A percentile compares a stretch with the other conserved stretches of the same genome.
These are phyloP conservation scores for Monochamus saltuarius DNA, from an alignment of 1,140 invertebrate species.

Conservation along the genomic window DNA sequence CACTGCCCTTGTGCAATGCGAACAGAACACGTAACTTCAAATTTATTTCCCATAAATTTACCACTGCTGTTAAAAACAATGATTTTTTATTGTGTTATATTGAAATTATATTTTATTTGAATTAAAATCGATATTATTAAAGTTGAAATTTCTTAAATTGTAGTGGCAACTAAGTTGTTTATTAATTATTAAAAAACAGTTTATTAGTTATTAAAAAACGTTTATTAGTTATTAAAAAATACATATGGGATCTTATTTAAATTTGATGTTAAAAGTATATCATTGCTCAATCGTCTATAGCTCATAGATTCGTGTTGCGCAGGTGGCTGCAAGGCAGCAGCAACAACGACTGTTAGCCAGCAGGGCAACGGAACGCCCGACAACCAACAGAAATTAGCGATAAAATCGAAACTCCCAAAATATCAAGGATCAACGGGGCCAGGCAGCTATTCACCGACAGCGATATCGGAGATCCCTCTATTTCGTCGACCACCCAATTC, in stretches of 20 bases:
- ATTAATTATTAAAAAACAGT: no score
- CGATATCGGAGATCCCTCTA: conserved; percentile 44
- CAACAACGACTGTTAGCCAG: conserved; percentile 63
- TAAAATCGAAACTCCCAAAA: conserved; percentile 50
- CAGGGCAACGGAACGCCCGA: conserved; percentile 40
- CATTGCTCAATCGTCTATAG: not conserved
- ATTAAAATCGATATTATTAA: no score
- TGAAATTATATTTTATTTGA: no score
- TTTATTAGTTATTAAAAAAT: no score
- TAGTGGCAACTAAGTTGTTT: no score
- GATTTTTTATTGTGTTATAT: no score
- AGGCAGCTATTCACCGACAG: conserved; percentile 45
- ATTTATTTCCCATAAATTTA: no score
- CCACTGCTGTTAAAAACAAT: no score
- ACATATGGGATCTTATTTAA: not conserved
- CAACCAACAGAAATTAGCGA: conserved; percentile 43
- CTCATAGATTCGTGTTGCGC: not conserved
- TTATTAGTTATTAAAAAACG: no score
- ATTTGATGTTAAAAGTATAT: not conserved
- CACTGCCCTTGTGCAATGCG: no score
- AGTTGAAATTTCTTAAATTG: no score
- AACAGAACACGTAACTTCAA: no score
- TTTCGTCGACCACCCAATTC: conserved; percentile 47
- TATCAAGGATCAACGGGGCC: conserved; percentile 49
- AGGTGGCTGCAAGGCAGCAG: conserved; percentile 59